These are phyloP conservation scores for Megaustenia siamemsis DNA, from an alignment of 2,888 invertebrate species.

Conservation along the genomic window DNA sequence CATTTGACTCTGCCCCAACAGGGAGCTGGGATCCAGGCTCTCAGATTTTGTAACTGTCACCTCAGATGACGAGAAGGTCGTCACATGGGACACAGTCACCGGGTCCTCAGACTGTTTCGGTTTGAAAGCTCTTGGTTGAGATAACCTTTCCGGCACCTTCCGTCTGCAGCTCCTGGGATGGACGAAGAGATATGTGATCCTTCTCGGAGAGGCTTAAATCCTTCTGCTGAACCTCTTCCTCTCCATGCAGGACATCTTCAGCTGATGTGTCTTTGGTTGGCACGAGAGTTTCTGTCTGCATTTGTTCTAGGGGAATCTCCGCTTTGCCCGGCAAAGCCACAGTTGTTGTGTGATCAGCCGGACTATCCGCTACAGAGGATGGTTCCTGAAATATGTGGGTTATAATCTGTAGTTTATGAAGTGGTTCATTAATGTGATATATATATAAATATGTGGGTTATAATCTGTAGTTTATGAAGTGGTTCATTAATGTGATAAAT, in stretches of 20 bases:
- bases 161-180: background rate
- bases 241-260: background rate
- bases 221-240: background rate
- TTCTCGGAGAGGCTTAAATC: background rate
- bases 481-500: no score
- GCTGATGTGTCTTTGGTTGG: background rate
- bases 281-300: background rate
- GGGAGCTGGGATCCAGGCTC: conserved; percentile 51
- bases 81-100: conserved; percentile 11
- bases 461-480: no score
- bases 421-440: no score
- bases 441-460: no score
- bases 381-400: no score
- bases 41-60: conserved; percentile 36
- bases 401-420: no score
- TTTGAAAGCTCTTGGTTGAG: background rate
- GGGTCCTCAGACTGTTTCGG: background rate
- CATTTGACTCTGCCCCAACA: background rate
- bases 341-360: background rate
- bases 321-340: background rate
- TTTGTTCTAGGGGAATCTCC: background rate
- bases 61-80: conserved; percentile 16
- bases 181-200: background rate
- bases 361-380: background rate
- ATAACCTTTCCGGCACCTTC: background rate